A percentile compares a stretch with the other conserved stretches of the same genome.
Conservation (phyloP, 2,797 vertebrate genomes). For the Denticeps clupeoides region DNA sequence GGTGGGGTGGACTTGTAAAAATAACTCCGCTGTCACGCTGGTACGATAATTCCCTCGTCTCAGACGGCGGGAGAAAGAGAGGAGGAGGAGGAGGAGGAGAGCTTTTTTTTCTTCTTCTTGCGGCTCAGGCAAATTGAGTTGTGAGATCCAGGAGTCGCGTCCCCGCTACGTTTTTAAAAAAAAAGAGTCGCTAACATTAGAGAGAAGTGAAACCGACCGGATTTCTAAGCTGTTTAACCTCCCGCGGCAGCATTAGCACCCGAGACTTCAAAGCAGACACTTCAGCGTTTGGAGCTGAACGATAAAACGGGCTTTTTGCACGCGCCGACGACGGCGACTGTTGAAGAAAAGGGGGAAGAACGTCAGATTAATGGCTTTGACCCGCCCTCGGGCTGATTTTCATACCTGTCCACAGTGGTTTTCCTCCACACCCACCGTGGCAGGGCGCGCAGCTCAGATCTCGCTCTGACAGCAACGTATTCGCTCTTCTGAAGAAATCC, state of each 20-base stretch:
- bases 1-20: background rate
- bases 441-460: background rate
- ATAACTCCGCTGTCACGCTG: constrained; percentile 8
- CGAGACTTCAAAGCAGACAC: constrained; percentile 66
- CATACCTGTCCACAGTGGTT: constrained; percentile 59
- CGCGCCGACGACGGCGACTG: constrained; percentile 24
- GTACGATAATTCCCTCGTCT: constrained; percentile 9
- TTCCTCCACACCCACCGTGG: constrained; percentile 20
- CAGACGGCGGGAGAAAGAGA: constrained; percentile 37
- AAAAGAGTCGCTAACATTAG: constrained; percentile 51
- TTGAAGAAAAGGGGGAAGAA: constrained; percentile 60
- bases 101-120: too few relatives aligned
- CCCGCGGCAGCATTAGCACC: constrained; percentile 60
- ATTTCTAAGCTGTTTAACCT: constrained; percentile 71
- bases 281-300: constrained; percentile 51
- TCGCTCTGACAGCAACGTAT: background rate
- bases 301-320: constrained; percentile 46
- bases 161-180: constrained; percentile 41
- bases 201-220: constrained; percentile 55
- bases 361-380: constrained; percentile 69
- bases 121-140: constrained; percentile 54
- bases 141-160: constrained; percentile 54
- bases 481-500: background rate
- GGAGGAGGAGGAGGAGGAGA: constrained; percentile 12
- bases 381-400: constrained; percentile 65